Conservation (phyloP, 2,888 invertebrate genomes). For the Trichopoda pennipes region DNA sequence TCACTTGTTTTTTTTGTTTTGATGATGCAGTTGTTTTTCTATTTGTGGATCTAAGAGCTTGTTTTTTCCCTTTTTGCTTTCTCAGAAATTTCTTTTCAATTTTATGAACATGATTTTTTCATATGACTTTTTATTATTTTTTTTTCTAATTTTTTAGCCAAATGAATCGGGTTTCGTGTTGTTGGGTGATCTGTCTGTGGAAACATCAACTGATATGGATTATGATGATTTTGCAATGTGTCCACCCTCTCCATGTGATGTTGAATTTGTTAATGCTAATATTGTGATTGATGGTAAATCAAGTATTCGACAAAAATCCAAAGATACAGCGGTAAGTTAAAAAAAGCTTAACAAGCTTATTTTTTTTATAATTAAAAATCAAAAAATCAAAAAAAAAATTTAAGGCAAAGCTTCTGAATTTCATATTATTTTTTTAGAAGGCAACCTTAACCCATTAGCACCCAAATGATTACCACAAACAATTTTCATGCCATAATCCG, state of each 20-base stretch:
- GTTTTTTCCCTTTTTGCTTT: slow-evolving; percentile 22
- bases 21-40: slow-evolving; percentile 38
- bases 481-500: too few species aligned
- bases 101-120: slow-evolving; percentile 20
- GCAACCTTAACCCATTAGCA: too few species aligned
- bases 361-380: too few species aligned
- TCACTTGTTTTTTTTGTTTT: slow-evolving; percentile 39
- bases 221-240: slow-evolving; percentile 83
- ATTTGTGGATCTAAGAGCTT: slow-evolving; percentile 11
- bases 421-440: too few species aligned
- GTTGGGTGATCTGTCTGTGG: slow-evolving; percentile 83
- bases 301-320: slow-evolving; percentile 85
- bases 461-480: too few species aligned
- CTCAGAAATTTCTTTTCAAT: slow-evolving; percentile 16
- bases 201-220: slow-evolving; percentile 85
- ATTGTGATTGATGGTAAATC: slow-evolving; percentile 94
- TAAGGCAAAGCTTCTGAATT: too few species aligned
- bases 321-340: slow-evolving; percentile 80
- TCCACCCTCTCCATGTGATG: slow-evolving; percentile 90
- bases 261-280: slow-evolving; percentile 92
- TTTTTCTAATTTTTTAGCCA: slow-evolving; percentile 81
- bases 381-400: too few species aligned
- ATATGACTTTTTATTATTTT: too few species aligned
- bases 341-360: too few species aligned
- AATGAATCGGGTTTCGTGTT: slow-evolving; percentile 85